Conservation (phyloP, 2,797 vertebrate species). For the Cyprinodon diabolis region DNA sequence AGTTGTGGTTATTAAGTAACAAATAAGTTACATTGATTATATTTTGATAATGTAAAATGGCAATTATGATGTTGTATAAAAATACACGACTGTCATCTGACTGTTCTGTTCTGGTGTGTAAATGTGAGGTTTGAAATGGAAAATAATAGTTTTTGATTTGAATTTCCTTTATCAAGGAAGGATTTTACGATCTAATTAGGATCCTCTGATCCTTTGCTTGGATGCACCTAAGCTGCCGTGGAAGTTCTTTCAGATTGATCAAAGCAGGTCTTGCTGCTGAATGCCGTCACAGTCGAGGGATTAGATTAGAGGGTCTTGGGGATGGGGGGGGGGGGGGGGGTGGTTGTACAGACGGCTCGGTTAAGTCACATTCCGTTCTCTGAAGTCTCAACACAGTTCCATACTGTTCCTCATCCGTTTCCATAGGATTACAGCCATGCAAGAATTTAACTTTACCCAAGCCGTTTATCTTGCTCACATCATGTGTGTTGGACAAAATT, state of each 20-base stretch:
- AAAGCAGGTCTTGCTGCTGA: conserved; percentile 40
- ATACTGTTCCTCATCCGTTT: conserved; percentile 3
- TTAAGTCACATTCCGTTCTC: conserved; percentile 47
- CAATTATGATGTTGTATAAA: conserved; percentile 1
- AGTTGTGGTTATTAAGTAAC: conserved; percentile 80
- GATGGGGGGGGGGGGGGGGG: conserved; percentile 18
- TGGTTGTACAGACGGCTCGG: conserved; percentile 32
- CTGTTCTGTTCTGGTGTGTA: neutral
- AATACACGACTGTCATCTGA: conserved; percentile 11
- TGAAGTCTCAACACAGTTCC: neutral
- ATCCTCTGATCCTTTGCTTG: conserved; percentile 57
- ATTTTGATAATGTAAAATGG: conserved; percentile 21
- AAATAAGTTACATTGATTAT: conserved; percentile 49
- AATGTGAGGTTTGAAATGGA: conserved; percentile 2
- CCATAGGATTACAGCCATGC: neutral
- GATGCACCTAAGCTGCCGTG: conserved; percentile 59
- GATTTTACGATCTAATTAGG: conserved; percentile 30
- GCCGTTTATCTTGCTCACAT: neutral
- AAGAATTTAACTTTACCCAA: neutral
- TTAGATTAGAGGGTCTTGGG: conserved; percentile 45
- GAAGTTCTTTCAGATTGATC: conserved; percentile 52
- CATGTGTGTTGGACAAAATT: conserved; percentile 6
- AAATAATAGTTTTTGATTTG: conserved; percentile 10
- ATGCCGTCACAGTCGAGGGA: conserved; percentile 41
- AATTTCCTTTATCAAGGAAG: conserved; percentile 12